A percentile compares a stretch with the other conserved stretches of the same genome.
Evolutionary conservation across 2,888 invertebrate genomes (phyloP).

Genomic region (Caenorhabditis sp.): DNA sequence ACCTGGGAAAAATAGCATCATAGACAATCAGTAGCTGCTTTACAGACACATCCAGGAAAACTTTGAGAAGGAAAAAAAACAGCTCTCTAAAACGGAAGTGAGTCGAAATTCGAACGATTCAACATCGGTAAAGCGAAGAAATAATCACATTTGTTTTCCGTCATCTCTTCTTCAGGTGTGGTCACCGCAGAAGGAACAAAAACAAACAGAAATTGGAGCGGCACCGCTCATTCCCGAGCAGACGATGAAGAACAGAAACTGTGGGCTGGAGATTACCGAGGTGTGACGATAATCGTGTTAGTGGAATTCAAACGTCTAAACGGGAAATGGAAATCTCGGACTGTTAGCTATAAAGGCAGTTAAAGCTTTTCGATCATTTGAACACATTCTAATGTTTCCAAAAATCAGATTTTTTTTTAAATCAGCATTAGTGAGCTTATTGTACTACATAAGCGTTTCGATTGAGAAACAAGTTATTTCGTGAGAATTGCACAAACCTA

Average conservation of each 20-base stretch:
- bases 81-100: neutral
- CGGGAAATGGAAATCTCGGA: neutral
- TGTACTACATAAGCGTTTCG: too few species aligned
- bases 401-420: too few species aligned
- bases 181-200: slow-evolving; percentile 37
- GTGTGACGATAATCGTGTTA: slow-evolving; percentile 4
- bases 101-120: neutral
- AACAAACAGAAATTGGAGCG: slow-evolving; percentile 45
- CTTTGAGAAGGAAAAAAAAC: neutral
- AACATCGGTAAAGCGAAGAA: neutral
- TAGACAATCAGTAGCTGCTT: too few species aligned
- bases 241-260: neutral
- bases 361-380: too few species aligned
- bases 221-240: slow-evolving; percentile 30
- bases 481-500: too few species aligned
- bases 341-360: neutral
- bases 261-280: slow-evolving; percentile 39
- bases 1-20: too few species aligned
- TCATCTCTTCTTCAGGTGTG: slow-evolving; percentile 47
- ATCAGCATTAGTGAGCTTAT: too few species aligned
- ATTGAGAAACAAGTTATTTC: too few species aligned
- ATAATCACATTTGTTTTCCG: slow-evolving; percentile 50
- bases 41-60: neutral
- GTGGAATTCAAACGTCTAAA: slow-evolving; percentile 3
- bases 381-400: too few species aligned